Percentiles rank a stretch among this genome's conserved stretches.
These are phyloP conservation scores for Corythaeola cristata DNA, from an alignment of 2,113 vertebrate genomes.

Conservation along the genomic window DNA sequence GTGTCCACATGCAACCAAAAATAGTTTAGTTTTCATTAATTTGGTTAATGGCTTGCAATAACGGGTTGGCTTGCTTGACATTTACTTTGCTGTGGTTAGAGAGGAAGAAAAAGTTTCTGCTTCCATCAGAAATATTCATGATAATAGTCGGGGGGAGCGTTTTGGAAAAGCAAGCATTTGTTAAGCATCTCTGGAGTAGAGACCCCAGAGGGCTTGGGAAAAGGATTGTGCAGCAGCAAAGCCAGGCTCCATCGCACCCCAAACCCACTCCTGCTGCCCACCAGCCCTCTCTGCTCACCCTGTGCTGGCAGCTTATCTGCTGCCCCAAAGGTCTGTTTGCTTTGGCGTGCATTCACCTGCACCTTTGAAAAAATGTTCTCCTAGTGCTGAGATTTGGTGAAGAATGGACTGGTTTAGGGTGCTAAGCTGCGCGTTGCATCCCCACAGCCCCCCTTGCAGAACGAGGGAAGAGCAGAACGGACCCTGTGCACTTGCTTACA, in stretches of 20 bases:
- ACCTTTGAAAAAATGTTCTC: fast-evolving
- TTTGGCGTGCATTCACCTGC: background rate
- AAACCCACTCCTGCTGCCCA: background rate
- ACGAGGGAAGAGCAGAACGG: fast-evolving
- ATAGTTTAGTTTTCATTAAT: background rate
- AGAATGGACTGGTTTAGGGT: background rate
- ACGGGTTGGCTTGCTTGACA: background rate
- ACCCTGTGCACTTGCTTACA: background rate
- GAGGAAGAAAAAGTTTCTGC: background rate
- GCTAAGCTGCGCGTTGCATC: background rate
- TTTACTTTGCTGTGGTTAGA: background rate
- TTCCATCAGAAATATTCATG: background rate
- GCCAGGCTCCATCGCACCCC: background rate
- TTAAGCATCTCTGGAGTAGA: background rate
- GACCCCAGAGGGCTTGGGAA: background rate
- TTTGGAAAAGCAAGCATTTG: too few species aligned
- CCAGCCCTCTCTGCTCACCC: fast-evolving
- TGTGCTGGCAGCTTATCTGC: background rate
- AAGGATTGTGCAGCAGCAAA: background rate
- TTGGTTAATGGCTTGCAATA: background rate
- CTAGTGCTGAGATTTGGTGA: background rate
- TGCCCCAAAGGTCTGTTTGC: background rate
- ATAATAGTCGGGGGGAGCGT: too few species aligned
- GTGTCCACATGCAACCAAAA: background rate
- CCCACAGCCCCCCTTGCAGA: background rate